Percentiles rank a stretch among this genome's conserved stretches.
Evolutionary conservation across 2,888 invertebrate species (phyloP).

Genomic region (Epinotia nisella): DNA sequence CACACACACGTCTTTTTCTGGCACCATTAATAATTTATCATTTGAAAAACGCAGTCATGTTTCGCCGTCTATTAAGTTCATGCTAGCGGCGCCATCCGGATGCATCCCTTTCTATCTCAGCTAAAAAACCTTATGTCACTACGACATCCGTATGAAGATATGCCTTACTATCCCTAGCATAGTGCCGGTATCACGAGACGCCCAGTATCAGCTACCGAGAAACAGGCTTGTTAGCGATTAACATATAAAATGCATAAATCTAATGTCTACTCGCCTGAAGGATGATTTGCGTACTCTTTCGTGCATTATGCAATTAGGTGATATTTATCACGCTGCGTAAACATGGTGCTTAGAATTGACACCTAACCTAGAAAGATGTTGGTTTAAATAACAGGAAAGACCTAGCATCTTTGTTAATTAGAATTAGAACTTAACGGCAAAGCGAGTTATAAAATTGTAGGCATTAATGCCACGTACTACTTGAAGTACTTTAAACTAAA

Average conservation of each 20-base stretch:
- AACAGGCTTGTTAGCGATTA: slow-evolving; percentile 35
- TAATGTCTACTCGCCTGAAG: slow-evolving; percentile 17
- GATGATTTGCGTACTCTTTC: slow-evolving; percentile 9
- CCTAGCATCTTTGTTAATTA: slow-evolving; percentile 10
- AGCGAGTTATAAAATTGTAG: not conserved
- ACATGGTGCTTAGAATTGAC: slow-evolving; percentile 17
- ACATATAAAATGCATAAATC: slow-evolving; percentile 38
- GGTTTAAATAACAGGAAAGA: slow-evolving; percentile 3
- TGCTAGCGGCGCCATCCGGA: no score
- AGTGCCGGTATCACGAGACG: slow-evolving; percentile 7
- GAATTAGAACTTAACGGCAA: slow-evolving; percentile 9
- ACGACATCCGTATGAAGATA: not conserved
- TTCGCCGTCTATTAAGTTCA: no score
- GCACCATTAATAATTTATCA: no score
- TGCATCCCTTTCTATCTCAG: no score
- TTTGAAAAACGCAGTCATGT: no score
- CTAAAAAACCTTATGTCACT: no score
- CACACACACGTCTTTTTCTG: no score
- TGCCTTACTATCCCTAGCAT: not conserved
- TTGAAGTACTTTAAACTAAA: not conserved
- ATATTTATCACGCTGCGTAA: slow-evolving; percentile 16
- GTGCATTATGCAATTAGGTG: slow-evolving; percentile 20
- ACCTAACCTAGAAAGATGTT: slow-evolving; percentile 24
- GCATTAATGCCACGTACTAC: slow-evolving; percentile 1
- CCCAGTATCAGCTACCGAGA: slow-evolving; percentile 24